Base-by-base conservation (phyloP, 2,797 vertebrate genomes). In the Eulemur mongoz region DNA sequence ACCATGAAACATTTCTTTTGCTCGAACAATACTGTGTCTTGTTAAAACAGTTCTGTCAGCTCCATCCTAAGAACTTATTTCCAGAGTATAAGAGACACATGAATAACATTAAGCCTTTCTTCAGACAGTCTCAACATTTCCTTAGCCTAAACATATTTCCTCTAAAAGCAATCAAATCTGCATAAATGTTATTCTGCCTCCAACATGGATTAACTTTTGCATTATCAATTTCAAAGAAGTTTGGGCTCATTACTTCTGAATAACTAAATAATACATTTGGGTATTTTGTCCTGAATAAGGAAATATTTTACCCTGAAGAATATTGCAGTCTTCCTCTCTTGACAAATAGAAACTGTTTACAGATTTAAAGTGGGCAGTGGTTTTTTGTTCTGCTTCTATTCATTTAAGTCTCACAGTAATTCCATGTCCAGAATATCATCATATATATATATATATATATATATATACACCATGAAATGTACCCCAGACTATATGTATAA, bases 321-420 rank as follows among this genome's bases (percentile, higher is more conserved):
- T 61, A 48, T 15, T 48, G 18, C 17, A 38, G n/a, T 84, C 18
- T 61, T 38, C 67, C 63, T 89, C 67, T 75, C 87, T 80, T 82
- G n/a, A 73, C 11, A 76, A 93, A 61, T 17, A 32, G 70, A 93
- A 96, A 81, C 59, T 50, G 50, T 40, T 93, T 93, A 86, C 15
- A 95, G 54, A 72, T 65, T 50, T 81, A 45, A 50, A 78, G 38
- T 40, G 17, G 1, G 11, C 40, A 12, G 38, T 48, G 32, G 4
- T 27, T n/a, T 78, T 76, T 30, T 59, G 25, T 32, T 48, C 59
- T 95, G 32, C 45, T 92, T 89, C n/a, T 81, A 59, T 76, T 89
- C 48, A 82, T 85, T 57, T 25, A 88, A 65, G 48, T 90, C 32
- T 80, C 35, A 73, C 52, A 90, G n/a, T 92, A 67, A 87, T 69